A percentile compares a stretch with the other conserved stretches of the same genome.
Evolutionary conservation across 2,888 invertebrate genomes (phyloP).

Genomic region (Chrysotoxum bicinctum): DNA sequence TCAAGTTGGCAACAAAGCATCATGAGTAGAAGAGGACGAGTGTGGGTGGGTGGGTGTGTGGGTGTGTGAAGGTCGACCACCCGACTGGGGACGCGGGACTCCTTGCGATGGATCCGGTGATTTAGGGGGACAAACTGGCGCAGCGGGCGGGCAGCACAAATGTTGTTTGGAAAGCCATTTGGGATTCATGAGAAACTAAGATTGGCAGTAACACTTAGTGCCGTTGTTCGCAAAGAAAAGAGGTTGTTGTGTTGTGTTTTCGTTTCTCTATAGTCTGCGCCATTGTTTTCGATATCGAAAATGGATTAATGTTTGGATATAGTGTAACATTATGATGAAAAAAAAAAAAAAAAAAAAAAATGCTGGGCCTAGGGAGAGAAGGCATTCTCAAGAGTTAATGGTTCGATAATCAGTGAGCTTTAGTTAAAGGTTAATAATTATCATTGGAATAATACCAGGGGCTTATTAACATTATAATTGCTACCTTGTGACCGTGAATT

Average conservation of each 20-base stretch:
- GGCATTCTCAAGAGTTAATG: constrained; percentile 39
- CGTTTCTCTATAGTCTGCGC: neutral
- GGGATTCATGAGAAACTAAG: constrained; percentile 49
- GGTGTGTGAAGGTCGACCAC: constrained; percentile 5
- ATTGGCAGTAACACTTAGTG: constrained; percentile 50
- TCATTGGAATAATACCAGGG: constrained; percentile 34
- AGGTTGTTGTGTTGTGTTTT: constrained; percentile 18
- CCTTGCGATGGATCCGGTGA: constrained; percentile 20
- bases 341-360: neutral
- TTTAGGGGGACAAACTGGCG: constrained; percentile 19
- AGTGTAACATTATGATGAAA: constrained; percentile 1
- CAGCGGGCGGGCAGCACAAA: neutral
- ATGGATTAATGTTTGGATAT: constrained; percentile 26
- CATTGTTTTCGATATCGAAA: constrained; percentile 30
- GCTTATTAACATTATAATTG: constrained; percentile 27
- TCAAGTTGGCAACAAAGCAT: constrained; percentile 28
- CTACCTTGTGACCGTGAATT: constrained; percentile 28
- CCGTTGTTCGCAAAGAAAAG: neutral
- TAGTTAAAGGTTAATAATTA: constrained; percentile 45
- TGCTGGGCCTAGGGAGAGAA: neutral
- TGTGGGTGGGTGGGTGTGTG: neutral
- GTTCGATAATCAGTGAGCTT: constrained; percentile 55
- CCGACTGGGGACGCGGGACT: neutral
- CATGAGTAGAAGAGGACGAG: too few species aligned
- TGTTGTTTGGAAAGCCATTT: constrained; percentile 60